phyloP scores from a whole-genome alignment of 2,797 vertebrate genomes.

The Miichthys miiuy region DNA sequence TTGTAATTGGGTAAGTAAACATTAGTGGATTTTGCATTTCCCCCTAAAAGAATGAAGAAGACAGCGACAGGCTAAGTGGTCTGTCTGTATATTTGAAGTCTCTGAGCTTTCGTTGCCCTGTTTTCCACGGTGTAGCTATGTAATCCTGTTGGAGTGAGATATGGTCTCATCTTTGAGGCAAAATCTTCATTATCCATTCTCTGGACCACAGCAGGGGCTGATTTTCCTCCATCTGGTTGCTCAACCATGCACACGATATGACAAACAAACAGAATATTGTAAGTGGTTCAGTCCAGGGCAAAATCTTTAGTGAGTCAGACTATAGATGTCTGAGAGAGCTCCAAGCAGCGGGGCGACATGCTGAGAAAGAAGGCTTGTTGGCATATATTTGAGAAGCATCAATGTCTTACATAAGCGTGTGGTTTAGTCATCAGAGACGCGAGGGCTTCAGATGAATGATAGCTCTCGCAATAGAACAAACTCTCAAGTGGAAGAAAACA shows the following conservation, averaged over 20 bases:
- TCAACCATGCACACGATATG: slow-evolving; percentile 25
- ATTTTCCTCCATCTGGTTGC: slow-evolving; percentile 26
- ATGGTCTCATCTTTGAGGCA: slow-evolving; percentile 30
- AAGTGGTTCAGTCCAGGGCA: slow-evolving; percentile 9
- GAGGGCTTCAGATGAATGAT: not conserved
- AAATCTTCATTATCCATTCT: slow-evolving; percentile 58
- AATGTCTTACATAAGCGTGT: slow-evolving; percentile 42
- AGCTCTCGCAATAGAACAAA: not conserved
- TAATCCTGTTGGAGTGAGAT: slow-evolving; percentile 44
- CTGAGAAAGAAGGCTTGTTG: not conserved
- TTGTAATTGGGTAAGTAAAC: slow-evolving; percentile 68
- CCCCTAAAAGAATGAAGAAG: slow-evolving; percentile 33
- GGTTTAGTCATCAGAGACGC: slow-evolving; percentile 7
- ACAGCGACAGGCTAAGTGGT: slow-evolving; percentile 27
- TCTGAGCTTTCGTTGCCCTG: slow-evolving; percentile 10
- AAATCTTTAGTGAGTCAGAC: slow-evolving; percentile 26
- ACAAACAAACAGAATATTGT: slow-evolving; percentile 28
- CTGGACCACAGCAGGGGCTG: slow-evolving; percentile 20
- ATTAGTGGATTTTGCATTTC: slow-evolving; percentile 55
- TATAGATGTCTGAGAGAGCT: slow-evolving; percentile 27
- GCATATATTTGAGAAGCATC: slow-evolving; percentile 39
- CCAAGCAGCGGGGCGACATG: slow-evolving; percentile 3
- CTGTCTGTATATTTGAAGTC: slow-evolving; percentile 25
- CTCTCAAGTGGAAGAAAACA: not conserved
- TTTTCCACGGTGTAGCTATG: slow-evolving; percentile 17